Conservation (phyloP, 2,797 vertebrate genomes). For the Poeciliopsis turneri region DNA sequence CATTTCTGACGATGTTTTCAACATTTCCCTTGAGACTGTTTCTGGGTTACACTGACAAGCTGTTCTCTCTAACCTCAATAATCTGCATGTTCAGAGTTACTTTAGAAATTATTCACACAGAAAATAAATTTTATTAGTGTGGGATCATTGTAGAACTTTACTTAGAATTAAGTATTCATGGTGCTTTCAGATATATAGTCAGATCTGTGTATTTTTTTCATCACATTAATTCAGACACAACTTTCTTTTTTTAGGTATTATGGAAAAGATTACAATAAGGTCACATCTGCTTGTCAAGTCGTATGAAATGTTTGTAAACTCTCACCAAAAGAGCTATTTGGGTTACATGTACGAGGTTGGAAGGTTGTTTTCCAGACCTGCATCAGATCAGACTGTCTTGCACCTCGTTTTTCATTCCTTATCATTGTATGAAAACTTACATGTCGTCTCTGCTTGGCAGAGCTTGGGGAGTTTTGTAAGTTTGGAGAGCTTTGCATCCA, state of each 20-base stretch:
- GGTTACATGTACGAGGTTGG: no score
- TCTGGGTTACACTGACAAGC: constrained; percentile 33
- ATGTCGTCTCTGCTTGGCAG: no score
- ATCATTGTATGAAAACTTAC: no score
- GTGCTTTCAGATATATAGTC: neutral
- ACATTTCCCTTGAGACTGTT: constrained; percentile 7
- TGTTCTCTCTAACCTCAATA: neutral
- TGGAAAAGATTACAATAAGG: no score
- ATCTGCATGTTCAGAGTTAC: neutral
- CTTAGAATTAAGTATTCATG: neutral
- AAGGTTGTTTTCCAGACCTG: no score
- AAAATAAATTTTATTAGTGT: neutral
- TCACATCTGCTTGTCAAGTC: no score
- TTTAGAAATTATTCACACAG: neutral
- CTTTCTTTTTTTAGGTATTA: neutral
- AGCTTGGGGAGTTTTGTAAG: no score
- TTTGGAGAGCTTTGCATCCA: no score
- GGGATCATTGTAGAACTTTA: neutral
- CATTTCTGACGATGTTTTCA: constrained; percentile 18
- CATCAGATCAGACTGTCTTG: no score
- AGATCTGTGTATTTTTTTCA: neutral
- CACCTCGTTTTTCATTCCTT: no score
- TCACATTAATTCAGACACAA: neutral
- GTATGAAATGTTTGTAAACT: no score
- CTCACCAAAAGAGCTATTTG: no score